Evolutionary conservation across 1,140 invertebrate genomes (phyloP), one percentile per base, ranked within the genome.

Genomic region (Triops longicaudatus): DNA sequence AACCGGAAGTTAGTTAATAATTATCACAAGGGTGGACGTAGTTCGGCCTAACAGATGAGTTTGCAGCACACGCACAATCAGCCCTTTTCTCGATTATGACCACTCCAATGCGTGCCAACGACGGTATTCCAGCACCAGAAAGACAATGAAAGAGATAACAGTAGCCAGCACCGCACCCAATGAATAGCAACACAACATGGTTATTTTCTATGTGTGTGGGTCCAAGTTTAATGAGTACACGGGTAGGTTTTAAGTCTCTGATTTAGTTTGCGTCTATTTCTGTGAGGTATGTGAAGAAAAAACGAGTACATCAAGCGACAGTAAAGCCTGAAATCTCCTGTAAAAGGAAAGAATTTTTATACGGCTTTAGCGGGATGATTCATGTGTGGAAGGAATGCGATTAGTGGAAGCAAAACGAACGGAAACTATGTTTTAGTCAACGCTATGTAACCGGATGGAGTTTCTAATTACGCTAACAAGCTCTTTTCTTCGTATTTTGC

Each of bases 1-100:
- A 86, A 81, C 76, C 78, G 6, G 74, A 77, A 44, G 50, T 63
- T n/a, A 63, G 50, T 63, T n/a, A 12, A n/a, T 63, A 78, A 78
- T 17, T 63, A 63, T 14, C 17, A 9, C 17, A 22, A 63, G 50
- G 50, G 50, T 6, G 50, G 50, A n/a, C n/a, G n/a, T n/a, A 1
- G 14, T 5, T 1, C 22, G 14, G 14, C 22, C 50, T 22, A 22
- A 63, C 2, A 37, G 31, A 22, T 63, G 22, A 63, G 6, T 17
- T 5, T 2, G 50, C 22, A 17, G 72, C 22, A 6, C 31, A 4
- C 22, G 26, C 73, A 5, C 17, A 26, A 41, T 42, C 50, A 17
- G 27, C 1, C 12, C 1, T 50, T 63, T 10, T 43, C 73, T 37
- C 26, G 27, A 4, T 22, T 26, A 14, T 28, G 27, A 75, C 74